Conservation (phyloP, 2,113 vertebrate species). For the Hystrix brachyura region DNA sequence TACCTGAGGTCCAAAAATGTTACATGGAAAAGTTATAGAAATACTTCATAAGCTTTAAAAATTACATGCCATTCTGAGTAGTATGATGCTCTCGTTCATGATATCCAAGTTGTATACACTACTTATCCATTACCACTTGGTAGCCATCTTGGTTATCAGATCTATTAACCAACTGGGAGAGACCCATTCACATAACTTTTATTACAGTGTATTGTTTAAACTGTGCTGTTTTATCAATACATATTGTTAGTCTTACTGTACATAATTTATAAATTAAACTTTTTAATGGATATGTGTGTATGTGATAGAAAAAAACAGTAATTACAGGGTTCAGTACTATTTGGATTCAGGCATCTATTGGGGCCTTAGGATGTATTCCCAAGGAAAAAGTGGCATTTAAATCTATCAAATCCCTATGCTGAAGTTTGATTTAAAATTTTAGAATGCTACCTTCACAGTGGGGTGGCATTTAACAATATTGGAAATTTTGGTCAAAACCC, state of each 20-base stretch:
- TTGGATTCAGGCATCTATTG: background rate
- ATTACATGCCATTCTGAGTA: background rate
- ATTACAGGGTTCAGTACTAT: background rate
- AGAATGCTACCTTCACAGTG: background rate
- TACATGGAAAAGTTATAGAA: background rate
- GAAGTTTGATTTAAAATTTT: background rate
- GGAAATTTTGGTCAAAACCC: conserved; percentile 46
- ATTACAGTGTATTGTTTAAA: background rate
- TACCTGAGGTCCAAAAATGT: background rate
- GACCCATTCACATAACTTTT: background rate
- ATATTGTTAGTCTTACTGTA: background rate
- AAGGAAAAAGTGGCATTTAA: background rate
- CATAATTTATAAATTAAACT: conserved; percentile 4
- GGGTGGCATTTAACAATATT: background rate
- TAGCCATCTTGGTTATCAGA: background rate
- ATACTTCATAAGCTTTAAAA: background rate
- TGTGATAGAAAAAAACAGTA: background rate
- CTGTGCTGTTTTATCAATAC: background rate
- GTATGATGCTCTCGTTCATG: background rate
- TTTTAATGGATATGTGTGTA: background rate
- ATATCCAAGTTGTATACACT: no score
- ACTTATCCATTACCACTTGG: background rate
- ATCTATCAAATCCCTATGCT: background rate
- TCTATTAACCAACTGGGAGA: background rate
- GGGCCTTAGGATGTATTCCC: background rate